Base-by-base conservation (phyloP, 2,797 vertebrate species). In the Ceryle rudis region DNA sequence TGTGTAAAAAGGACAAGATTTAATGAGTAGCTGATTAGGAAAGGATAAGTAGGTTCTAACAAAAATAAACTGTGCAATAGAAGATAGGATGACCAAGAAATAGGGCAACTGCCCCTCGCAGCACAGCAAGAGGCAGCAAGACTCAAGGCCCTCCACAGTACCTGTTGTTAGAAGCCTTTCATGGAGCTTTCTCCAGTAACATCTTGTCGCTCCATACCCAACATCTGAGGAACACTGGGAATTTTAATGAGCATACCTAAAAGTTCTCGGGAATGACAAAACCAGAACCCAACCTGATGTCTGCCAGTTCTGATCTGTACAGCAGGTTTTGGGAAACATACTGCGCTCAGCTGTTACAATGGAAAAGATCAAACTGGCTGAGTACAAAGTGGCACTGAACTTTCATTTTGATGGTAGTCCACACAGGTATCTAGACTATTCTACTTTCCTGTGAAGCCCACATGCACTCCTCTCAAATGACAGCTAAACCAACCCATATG, bases 311-410 rank as follows among this genome's bases (percentile, higher is more conserved):
- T 90, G 70, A 80, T 77, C 52, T n/a, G 55, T 80, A 28, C 58
- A 86, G 80, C 41, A 84, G 69, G 61, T 46, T 81, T 69, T 17
- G 81, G 86, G 46, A 89, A 86, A 52, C 70, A 37, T 0, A 3
- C 16, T 2, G 1, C 1, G 6, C 54, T 81, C 72, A 22, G 31
- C 9, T 0, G 0, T 35, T 37, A 28, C 19, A 58, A 14, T 1
- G 7, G 80, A n/a, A 69, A 86, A 51, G 46, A 62, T 75, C 58
- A 88, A 49, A 35, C 37, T 17, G 29, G 10, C 41, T 20, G 7
- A 22, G 54, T 26, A 81, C 54, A 90, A 86, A 75, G 70, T 7
- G 49, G 14, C 0, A 0, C 31, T 62, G 69, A 81, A 51, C 58
- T 65, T 84, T 22, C 28, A 14, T 78, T 92, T 28, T 44, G 39